Base-by-base conservation (phyloP, 30 jellyfish, hydroid and myxozoan species). In the Aurelia sp. region DNA sequence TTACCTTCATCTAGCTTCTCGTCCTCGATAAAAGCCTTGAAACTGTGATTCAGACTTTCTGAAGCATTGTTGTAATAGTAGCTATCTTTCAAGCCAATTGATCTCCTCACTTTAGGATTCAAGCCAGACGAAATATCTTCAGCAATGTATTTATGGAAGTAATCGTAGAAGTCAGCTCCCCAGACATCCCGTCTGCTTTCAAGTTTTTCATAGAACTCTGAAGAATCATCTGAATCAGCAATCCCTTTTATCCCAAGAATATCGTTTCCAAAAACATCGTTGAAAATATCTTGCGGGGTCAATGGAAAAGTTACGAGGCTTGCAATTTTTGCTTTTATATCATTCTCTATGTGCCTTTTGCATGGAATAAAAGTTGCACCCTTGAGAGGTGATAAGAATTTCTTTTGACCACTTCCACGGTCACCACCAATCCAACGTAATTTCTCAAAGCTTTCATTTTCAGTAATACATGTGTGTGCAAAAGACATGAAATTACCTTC, bases 371-470 rank as follows among this genome's bases (percentile, higher is more conserved):
- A 59, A 59, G 68, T 59, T 59, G 68, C 68, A 59, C 68, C 68
- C 27, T 59, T 59, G 27, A 59, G 68, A 59, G 68, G 68, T 59
- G 68, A 59, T 59, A 59, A 59, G 27, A 20, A 59, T 59, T 59
- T 59, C 47, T 59, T 59, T 59, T 59, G 68, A 59, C 68, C 68
- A 59, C 68, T 59, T 59, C 68, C 68, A 59, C 68, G 68, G 68
- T 59, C 68, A 18, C 68, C 68, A 59, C 68, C 68, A 59, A 59
- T 59, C 24, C 68, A 59, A 10, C 68, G 68, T 59, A 59, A 59
- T 59, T 59, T 59, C 68, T 59, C 68, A 59, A 59, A 59, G 68
- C 8, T 59, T 2, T 59, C 68, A 59, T 59, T 59, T 59, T 17
- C 68, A 59, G 68, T 59, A 20, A 59, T 59, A 10, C 68, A 59